phyloP scores from a whole-genome alignment of 64 coral and sea anemone species.

The Stichodactyla helianthus region DNA sequence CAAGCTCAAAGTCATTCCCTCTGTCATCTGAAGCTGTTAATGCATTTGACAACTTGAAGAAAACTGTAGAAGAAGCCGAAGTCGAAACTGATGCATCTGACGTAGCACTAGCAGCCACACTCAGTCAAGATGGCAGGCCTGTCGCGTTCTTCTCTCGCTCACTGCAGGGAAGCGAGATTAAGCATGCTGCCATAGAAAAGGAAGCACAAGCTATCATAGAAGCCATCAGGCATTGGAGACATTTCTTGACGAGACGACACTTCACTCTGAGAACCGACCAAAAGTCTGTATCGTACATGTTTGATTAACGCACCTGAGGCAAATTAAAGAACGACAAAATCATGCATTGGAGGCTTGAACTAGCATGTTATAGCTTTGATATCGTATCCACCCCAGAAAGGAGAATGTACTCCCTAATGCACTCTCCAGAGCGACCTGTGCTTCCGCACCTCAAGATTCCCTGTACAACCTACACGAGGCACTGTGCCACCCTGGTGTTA shows the following conservation, averaged over 20 bases:
- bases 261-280: constrained; percentile 15
- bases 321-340: constrained; percentile 34
- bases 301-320: constrained; percentile 3
- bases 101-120: too few relatives aligned
- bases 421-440: constrained; percentile 17
- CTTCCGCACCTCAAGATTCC: constrained; percentile 10
- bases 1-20: too few relatives aligned
- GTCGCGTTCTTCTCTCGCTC: neutral
- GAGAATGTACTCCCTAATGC: neutral
- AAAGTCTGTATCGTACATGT: constrained; percentile 19
- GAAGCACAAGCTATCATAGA: constrained; percentile 20
- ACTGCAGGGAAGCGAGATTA: constrained; percentile 7
- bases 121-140: constrained; percentile 5
- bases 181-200: constrained; percentile 10
- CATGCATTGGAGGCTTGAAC: constrained; percentile 23
- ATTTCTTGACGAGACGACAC: constrained; percentile 12
- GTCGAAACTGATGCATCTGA: too few relatives aligned
- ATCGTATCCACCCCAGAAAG: too few relatives aligned
- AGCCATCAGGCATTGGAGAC: neutral
- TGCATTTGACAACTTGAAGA: too few relatives aligned
- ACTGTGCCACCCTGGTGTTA: constrained; percentile 33
- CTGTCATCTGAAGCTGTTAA: too few relatives aligned
- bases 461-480: constrained; percentile 17
- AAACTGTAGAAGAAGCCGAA: too few relatives aligned
- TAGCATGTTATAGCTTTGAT: neutral